Evolutionary conservation across 2,797 vertebrate species (phyloP).

Genomic region (Chelidonichthys spinosus): DNA sequence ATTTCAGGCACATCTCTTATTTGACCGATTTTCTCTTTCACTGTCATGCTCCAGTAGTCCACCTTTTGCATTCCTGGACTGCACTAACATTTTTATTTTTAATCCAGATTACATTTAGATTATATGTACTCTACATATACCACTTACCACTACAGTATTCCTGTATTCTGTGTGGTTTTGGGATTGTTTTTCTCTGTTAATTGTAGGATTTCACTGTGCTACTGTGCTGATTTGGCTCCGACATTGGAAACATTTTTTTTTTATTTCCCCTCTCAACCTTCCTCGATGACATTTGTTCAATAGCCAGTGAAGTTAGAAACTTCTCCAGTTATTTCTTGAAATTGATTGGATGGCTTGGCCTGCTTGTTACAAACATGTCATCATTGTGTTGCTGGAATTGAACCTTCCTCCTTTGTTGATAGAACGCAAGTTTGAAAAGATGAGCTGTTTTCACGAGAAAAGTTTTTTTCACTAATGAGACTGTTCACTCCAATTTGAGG

Average conservation of each 20-base stretch:
- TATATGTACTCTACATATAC: not conserved
- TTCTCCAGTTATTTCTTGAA: slow-evolving; percentile 16
- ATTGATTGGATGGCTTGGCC: slow-evolving; percentile 26
- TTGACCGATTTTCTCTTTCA: slow-evolving; percentile 4
- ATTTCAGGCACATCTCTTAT: slow-evolving; percentile 24
- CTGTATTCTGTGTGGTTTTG: not conserved
- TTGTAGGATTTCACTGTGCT: slow-evolving; percentile 19
- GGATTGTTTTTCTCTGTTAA: slow-evolving; percentile 20
- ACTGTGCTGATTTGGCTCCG: slow-evolving; percentile 17
- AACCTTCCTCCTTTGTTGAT: slow-evolving; percentile 1
- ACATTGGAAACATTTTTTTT: slow-evolving; percentile 2
- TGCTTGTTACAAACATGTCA: not conserved
- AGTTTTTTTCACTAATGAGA: slow-evolving; percentile 52
- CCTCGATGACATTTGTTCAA: slow-evolving; percentile 55
- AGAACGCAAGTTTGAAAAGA: slow-evolving; percentile 5
- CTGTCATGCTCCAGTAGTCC: slow-evolving; percentile 17
- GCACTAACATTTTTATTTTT: slow-evolving; percentile 12
- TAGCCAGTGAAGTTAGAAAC: slow-evolving; percentile 53
- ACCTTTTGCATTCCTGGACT: slow-evolving; percentile 8
- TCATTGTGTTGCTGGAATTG: not conserved
- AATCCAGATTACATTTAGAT: slow-evolving; percentile 20
- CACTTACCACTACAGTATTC: no score
- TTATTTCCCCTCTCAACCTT: not conserved
- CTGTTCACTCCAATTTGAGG: slow-evolving; percentile 42
- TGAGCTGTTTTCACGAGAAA: slow-evolving; percentile 35